Conservation (phyloP, 2,888 invertebrate species). For the Meteorus colon region DNA sequence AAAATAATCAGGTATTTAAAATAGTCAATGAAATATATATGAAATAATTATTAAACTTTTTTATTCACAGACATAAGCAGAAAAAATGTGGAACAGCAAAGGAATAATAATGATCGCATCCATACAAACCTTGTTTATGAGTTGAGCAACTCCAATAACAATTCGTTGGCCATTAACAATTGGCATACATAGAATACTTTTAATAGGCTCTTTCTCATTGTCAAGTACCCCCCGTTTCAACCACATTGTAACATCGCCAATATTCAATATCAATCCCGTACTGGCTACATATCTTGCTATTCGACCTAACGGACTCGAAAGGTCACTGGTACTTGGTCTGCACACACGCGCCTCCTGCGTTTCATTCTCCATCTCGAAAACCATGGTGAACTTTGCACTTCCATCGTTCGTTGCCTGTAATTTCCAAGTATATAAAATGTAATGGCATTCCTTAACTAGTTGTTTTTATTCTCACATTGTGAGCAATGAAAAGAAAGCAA, state of each 20-base stretch:
- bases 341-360: slow-evolving; percentile 80
- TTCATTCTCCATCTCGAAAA: slow-evolving; percentile 87
- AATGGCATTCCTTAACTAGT: background rate
- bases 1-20: background rate
- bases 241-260: slow-evolving; percentile 90
- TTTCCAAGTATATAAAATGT: slow-evolving; percentile 11
- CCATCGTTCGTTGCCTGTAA: slow-evolving; percentile 71
- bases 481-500: background rate
- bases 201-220: slow-evolving; percentile 77
- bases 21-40: background rate
- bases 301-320: slow-evolving; percentile 81
- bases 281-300: slow-evolving; percentile 92
- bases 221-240: slow-evolving; percentile 76
- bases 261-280: slow-evolving; percentile 91
- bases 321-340: slow-evolving; percentile 79
- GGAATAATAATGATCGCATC: background rate
- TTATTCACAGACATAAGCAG: background rate
- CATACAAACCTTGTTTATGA: slow-evolving; percentile 86
- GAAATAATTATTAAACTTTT: background rate
- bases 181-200: slow-evolving; percentile 93
- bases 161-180: slow-evolving; percentile 92
- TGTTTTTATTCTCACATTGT: slow-evolving; percentile 15
- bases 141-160: slow-evolving; percentile 92
- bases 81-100: background rate
- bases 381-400: slow-evolving; percentile 83